A percentile compares a stretch with the other conserved stretches of the same genome.
phyloP scores from a whole-genome alignment of 1,140 invertebrate species.

The Bombus terrestris region DNA sequence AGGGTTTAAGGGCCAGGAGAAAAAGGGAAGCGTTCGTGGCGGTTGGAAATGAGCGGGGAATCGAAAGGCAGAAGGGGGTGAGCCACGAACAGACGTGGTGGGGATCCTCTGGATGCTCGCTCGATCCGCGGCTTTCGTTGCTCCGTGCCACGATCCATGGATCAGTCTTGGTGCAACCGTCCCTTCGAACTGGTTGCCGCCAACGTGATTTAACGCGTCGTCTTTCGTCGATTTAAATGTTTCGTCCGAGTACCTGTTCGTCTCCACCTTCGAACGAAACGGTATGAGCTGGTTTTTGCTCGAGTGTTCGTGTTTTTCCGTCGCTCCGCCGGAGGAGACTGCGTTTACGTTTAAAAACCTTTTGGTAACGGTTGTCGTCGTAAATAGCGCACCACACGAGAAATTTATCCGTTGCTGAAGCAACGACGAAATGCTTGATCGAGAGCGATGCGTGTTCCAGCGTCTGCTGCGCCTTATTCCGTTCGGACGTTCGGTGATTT shows the following conservation, averaged over 20 bases:
- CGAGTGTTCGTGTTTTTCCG: neutral
- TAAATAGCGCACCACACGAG: neutral
- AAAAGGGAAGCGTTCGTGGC: conserved; percentile 46
- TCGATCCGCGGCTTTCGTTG: conserved; percentile 42
- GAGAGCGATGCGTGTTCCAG: neutral
- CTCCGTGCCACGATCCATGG: conserved; percentile 48
- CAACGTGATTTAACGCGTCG: neutral
- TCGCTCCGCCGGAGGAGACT: no score
- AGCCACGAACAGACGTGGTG: conserved; percentile 49
- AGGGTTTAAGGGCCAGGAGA: conserved; percentile 47
- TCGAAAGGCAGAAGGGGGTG: conserved; percentile 54
- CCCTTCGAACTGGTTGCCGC: conserved; percentile 50
- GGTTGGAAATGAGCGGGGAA: conserved; percentile 45
- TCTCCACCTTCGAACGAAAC: neutral
- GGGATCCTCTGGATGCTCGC: conserved; percentile 44
- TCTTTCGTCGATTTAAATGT: neutral
- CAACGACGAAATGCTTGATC: neutral
- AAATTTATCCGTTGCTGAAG: neutral
- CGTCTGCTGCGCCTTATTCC: neutral
- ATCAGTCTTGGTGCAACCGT: conserved; percentile 67
- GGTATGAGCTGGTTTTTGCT: conserved; percentile 3
- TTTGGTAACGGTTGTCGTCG: neutral
- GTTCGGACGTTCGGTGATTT: conserved; percentile 8
- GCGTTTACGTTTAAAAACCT: neutral
- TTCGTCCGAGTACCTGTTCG: neutral